phyloP scores from a whole-genome alignment of 2,888 invertebrate species.

The Oscheius onirici region DNA sequence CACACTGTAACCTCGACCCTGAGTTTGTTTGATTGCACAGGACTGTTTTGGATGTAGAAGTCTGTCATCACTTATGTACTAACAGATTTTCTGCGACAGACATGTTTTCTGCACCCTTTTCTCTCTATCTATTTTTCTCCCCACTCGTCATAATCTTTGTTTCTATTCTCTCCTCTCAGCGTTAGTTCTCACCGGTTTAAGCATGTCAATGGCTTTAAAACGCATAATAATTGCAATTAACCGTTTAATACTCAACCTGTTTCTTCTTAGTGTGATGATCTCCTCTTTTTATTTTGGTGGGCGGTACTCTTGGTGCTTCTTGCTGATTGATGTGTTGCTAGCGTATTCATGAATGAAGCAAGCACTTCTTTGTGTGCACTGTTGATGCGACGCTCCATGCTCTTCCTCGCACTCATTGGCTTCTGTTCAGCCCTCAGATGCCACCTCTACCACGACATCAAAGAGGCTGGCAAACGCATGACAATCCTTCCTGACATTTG shows the following conservation, averaged over 20 bases:
- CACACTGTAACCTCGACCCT: constrained; percentile 22
- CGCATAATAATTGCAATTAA: constrained; percentile 34
- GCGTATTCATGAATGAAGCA: constrained; percentile 40
- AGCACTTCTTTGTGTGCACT: constrained; percentile 32
- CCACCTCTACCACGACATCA: constrained; percentile 52
- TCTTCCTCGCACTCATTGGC: constrained; percentile 25
- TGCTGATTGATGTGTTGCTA: constrained; percentile 35
- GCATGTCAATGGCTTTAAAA: constrained; percentile 33
- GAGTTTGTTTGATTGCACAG: constrained; percentile 19
- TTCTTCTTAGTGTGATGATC: constrained; percentile 30
- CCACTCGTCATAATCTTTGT: constrained; percentile 28
- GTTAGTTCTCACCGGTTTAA: constrained; percentile 22
- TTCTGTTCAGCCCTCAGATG: constrained; percentile 43
- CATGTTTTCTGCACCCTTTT: constrained; percentile 8
- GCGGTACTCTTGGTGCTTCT: constrained; percentile 34
- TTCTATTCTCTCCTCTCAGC: constrained; percentile 14
- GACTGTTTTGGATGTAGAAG: constrained; percentile 10
- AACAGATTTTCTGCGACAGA: neutral
- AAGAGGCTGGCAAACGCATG: constrained; percentile 51
- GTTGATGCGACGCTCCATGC: constrained; percentile 31
- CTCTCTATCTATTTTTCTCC: neutral
- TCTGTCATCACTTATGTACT: neutral
- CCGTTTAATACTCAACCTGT: constrained; percentile 9
- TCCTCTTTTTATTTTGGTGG: constrained; percentile 26
- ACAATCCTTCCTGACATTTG: constrained; percentile 54